Evolutionary conservation across 2,113 vertebrate genomes (phyloP).

Genomic region (Phycodurus eques): DNA sequence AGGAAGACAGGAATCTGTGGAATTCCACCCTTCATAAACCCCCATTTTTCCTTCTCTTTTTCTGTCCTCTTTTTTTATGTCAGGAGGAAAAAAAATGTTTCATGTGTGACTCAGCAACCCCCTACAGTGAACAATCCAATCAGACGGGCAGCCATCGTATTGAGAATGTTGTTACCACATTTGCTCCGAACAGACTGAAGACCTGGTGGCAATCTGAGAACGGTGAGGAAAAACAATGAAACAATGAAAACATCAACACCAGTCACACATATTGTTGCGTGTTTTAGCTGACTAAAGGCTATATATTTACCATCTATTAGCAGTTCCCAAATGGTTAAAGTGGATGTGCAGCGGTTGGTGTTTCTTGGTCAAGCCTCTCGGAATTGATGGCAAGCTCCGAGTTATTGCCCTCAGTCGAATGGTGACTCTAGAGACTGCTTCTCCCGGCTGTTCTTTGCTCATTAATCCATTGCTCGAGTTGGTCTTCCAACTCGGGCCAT

Average conservation of each 20-base stretch:
- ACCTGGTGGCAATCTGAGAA: conserved; percentile 99
- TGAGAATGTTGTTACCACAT: conserved; percentile 93
- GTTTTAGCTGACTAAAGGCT: not conserved
- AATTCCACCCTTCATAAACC: conserved; percentile 34
- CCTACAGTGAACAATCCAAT: conserved; percentile 74
- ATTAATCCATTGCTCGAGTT: too few species aligned
- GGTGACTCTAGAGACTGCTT: too few species aligned
- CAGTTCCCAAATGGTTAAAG: not conserved
- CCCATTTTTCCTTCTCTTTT: not conserved
- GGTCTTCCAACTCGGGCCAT: too few species aligned
- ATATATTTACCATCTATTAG: too few species aligned
- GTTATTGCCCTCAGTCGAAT: too few species aligned
- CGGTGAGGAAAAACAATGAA: conserved; percentile 68
- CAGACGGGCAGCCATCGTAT: conserved; percentile 82
- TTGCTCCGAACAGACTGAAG: conserved; percentile 90
- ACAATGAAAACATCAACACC: conserved; percentile 1
- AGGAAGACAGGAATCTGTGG: conserved; percentile 35
- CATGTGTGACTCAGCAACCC: conserved; percentile 79
- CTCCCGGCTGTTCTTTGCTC: too few species aligned
- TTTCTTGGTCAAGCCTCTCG: too few species aligned
- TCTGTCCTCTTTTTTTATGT: not conserved
- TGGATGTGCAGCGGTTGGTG: too few species aligned
- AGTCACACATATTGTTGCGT: not conserved
- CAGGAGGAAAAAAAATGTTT: conserved; percentile 99
- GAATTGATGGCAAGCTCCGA: too few species aligned